These are phyloP conservation scores for Amblyteles armatorius DNA, from an alignment of 2,888 invertebrate species.

Conservation along the genomic window DNA sequence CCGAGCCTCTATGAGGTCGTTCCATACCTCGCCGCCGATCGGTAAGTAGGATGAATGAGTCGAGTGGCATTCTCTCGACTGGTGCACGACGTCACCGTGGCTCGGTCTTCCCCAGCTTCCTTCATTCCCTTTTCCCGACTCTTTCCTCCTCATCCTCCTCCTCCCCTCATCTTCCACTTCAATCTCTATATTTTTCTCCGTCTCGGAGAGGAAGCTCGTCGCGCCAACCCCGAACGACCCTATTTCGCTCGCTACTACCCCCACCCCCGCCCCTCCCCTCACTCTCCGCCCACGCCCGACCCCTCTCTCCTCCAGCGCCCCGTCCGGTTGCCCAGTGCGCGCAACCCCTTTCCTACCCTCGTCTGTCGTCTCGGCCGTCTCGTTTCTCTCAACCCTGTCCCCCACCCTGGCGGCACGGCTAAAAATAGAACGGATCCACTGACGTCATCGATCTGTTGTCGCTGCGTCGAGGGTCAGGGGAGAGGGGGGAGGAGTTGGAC, in stretches of 20 bases:
- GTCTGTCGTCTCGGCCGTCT: slow-evolving; percentile 62
- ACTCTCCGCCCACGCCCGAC: neutral
- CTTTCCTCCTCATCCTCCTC: neutral
- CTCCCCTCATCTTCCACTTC: slow-evolving; percentile 29
- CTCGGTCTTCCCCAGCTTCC: slow-evolving; percentile 23
- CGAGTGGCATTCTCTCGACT: slow-evolving; percentile 70
- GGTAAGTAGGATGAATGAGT: slow-evolving; percentile 75
- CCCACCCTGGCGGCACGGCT: slow-evolving; percentile 63
- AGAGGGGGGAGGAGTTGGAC: slow-evolving; percentile 55
- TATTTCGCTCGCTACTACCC: slow-evolving; percentile 16
- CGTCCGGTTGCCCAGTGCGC: slow-evolving; percentile 13
- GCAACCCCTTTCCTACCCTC: slow-evolving; percentile 47
- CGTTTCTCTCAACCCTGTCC: slow-evolving; percentile 45
- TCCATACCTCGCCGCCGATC: slow-evolving; percentile 61
- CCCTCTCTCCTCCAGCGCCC: neutral
- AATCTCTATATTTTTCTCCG: slow-evolving; percentile 27
- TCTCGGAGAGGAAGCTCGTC: slow-evolving; percentile 26
- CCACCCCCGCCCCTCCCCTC: neutral
- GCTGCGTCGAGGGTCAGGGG: slow-evolving; percentile 47
- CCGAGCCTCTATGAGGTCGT: neutral
- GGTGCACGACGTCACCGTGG: slow-evolving; percentile 66
- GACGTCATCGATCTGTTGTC: slow-evolving; percentile 78
- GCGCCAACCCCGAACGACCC: slow-evolving; percentile 17
- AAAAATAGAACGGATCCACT: slow-evolving; percentile 77
- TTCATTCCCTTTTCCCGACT: slow-evolving; percentile 5